Conservation (phyloP, 2,113 vertebrate genomes). For the Hydrochoerus hydrochaeris region DNA sequence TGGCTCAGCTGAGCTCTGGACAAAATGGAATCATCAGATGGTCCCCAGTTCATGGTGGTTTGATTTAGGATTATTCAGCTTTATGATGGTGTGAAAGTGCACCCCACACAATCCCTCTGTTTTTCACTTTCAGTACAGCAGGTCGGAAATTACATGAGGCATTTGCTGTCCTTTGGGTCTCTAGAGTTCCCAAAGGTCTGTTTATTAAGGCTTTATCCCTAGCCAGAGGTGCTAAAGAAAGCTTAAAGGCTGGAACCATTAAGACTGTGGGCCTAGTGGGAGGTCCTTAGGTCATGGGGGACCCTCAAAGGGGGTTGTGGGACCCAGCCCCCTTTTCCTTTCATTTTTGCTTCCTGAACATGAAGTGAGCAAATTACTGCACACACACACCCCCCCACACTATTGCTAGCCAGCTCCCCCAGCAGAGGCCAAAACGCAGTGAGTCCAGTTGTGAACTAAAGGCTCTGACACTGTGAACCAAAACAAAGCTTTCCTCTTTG, state of each 20-base stretch:
- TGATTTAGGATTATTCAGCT: background rate
- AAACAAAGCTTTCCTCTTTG: background rate
- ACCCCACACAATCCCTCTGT: background rate
- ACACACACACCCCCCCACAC: background rate
- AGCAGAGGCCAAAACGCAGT: background rate
- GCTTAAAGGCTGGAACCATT: too few species aligned
- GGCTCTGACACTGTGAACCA: background rate
- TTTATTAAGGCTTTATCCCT: background rate
- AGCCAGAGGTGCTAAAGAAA: background rate
- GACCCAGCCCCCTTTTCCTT: background rate
- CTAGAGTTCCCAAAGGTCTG: background rate
- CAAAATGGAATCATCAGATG: background rate
- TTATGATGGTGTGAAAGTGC: background rate
- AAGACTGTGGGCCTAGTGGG: background rate
- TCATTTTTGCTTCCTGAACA: background rate
- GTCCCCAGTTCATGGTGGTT: background rate
- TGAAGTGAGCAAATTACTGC: background rate
- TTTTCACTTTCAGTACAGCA: background rate
- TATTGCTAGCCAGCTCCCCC: background rate
- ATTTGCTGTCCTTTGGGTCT: background rate
- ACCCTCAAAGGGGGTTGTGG: background rate
- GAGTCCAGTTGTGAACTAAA: background rate
- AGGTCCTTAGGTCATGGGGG: background rate
- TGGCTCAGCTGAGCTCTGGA: background rate
- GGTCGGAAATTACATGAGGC: background rate